These are phyloP conservation scores for Petroica traversi DNA, from an alignment of 2,113 vertebrate species.

Conservation along the genomic window DNA sequence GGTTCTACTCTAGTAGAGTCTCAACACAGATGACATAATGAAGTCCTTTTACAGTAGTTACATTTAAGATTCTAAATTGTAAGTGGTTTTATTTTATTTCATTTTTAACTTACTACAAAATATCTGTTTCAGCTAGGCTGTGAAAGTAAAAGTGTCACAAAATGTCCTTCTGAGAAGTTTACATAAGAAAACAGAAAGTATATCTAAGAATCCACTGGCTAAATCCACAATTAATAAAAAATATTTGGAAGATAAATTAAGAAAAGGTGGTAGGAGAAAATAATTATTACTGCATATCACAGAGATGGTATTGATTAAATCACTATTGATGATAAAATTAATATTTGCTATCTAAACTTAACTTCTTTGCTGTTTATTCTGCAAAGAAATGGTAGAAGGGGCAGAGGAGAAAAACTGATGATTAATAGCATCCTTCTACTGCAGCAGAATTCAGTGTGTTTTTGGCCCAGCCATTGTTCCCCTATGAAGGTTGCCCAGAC, in stretches of 20 bases:
- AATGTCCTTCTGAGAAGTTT: neutral
- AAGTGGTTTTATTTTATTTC: neutral
- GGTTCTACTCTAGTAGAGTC: neutral
- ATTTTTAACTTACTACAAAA: neutral
- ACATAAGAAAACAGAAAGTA: neutral
- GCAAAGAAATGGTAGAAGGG: neutral
- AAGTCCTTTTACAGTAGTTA: neutral
- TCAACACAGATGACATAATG: neutral
- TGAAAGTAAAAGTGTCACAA: neutral
- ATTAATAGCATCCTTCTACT: neutral
- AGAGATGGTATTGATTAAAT: neutral
- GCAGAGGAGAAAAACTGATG: neutral
- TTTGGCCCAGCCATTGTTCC: neutral
- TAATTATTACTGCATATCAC: neutral
- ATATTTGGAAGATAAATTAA: neutral
- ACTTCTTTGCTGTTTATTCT: neutral
- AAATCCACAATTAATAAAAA: neutral
- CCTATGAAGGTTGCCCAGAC: neutral
- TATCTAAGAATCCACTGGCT: neutral
- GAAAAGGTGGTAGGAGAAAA: neutral
- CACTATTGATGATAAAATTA: neutral
- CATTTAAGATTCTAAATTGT: neutral
- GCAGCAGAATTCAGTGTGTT: neutral
- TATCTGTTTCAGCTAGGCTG: neutral
- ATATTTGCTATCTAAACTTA: neutral